A percentile compares a stretch with the other conserved stretches of the same genome.
phyloP scores from a whole-genome alignment of 2,797 vertebrate species.

The Phaenicophaeus curvirostris region DNA sequence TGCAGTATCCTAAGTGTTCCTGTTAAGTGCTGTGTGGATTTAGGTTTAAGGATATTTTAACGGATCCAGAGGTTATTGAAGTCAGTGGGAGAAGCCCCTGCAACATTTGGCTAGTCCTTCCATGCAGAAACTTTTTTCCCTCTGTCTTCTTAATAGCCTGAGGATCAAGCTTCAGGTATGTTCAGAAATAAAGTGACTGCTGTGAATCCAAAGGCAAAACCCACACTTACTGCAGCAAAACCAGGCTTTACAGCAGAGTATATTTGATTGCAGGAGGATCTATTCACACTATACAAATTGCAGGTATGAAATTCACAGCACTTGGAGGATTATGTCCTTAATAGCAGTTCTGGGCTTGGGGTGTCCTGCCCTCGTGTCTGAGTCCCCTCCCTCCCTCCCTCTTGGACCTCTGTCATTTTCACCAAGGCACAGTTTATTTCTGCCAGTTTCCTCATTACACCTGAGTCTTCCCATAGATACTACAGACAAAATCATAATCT shows the following conservation, averaged over 20 bases:
- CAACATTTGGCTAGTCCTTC: not conserved
- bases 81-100: not conserved
- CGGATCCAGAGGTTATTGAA: not conserved
- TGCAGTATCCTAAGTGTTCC: not conserved
- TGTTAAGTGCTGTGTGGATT: constrained; percentile 17
- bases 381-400: no score
- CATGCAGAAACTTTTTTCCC: not conserved
- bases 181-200: not conserved
- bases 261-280: not conserved
- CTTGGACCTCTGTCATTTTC: not conserved
- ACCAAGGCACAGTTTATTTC: not conserved
- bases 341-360: not conserved
- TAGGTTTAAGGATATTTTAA: constrained; percentile 7
- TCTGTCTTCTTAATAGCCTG: not conserved
- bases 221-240: not conserved
- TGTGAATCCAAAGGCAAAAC: not conserved
- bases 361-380: accelerated
- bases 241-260: not conserved
- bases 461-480: not conserved
- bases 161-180: not conserved
- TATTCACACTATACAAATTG: not conserved
- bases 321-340: not conserved
- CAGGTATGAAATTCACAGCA: not conserved
- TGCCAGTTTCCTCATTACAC: not conserved
- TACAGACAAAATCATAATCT: not conserved